Base-by-base conservation (phyloP, 2,113 vertebrate species). In the Herpetotheres cachinnans region DNA sequence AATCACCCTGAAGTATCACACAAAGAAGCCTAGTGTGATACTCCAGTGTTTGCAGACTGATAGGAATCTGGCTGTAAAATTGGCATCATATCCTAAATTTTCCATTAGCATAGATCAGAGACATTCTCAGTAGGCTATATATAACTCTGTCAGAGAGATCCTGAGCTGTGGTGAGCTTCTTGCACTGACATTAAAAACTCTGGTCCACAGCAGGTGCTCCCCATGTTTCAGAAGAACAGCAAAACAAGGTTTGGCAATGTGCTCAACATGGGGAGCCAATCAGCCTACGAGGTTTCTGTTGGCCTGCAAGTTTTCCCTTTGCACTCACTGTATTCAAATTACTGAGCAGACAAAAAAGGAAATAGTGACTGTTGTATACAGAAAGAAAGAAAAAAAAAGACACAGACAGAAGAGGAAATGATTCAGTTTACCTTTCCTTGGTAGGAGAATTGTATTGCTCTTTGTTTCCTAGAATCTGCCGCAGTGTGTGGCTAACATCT, bases 341-440 rank as follows among this genome's bases (percentile, higher is more conserved):
- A 91, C 26, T 14, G 19, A 74, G n/a, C 59, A 90, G 71, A 22
- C 11, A 44, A 85, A 88, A 84, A 70, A 82, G 86, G 89, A 96
- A 95, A 95, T 6, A 86, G 61, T 80, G 87, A 84, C 56, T 93
- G 66, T n/a, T 88, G 74, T 88, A 62, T 58, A 88, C 67, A 91
- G 85, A 93, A 94, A 81, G 16, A 78, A 67, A 71, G 61, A 86
- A 77, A 80, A 87, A 55, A 44, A 47, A 25, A 76, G 30, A 59
- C 26, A 72, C 44, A 89, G 18, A 42, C 3, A 86, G 30, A 72
- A 69, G 59, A 95, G 95, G 95, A 97, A 97, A 96, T 97, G 61
- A 97, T 95, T 95, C 91, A 96, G 3, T 80, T 83, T 94, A 38
- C 34, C 87, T 90, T 82, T 95, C 93, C 62, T 80, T 81, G 4